A percentile compares a stretch with the other conserved stretches of the same genome.
Conservation (phyloP, 2,113 vertebrate species). For the Asarcornis scutulata region DNA sequence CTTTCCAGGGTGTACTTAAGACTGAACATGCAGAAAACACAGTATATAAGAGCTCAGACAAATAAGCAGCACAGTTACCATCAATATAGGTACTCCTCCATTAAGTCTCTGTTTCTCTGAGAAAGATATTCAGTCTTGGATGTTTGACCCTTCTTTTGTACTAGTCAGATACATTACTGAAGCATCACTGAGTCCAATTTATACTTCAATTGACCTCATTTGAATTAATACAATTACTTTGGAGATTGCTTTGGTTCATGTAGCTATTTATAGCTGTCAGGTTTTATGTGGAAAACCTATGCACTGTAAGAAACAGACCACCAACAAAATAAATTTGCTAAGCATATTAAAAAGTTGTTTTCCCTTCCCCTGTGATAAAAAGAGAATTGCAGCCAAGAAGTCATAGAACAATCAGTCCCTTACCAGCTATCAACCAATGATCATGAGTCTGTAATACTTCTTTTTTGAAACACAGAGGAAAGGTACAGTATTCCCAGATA, state of each 20-base stretch:
- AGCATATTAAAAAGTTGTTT: conserved; percentile 15
- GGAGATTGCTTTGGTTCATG: neutral
- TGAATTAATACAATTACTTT: conserved; percentile 17
- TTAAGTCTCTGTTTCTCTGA: neutral
- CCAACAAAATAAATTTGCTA: conserved; percentile 4
- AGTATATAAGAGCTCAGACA: neutral
- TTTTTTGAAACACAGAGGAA: neutral
- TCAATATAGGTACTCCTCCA: neutral
- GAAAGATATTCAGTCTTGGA: neutral
- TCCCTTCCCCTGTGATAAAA: neutral
- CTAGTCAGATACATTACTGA: neutral
- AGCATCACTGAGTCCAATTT: conserved; percentile 1
- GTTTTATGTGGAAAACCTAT: neutral
- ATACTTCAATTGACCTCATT: neutral
- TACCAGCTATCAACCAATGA: neutral
- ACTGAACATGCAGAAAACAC: neutral
- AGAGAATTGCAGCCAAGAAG: neutral
- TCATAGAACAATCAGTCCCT: neutral
- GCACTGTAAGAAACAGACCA: neutral
- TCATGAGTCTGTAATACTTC: neutral
- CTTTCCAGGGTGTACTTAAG: neutral
- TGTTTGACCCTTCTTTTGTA: neutral
- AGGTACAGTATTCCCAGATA: neutral
- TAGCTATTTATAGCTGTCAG: conserved; percentile 28
- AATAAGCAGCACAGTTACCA: neutral